A percentile compares a stretch with the other conserved stretches of the same genome.
Evolutionary conservation across 64 coral and sea anemone genomes (phyloP).

Genomic region (Hydrozoanthus tunicans): DNA sequence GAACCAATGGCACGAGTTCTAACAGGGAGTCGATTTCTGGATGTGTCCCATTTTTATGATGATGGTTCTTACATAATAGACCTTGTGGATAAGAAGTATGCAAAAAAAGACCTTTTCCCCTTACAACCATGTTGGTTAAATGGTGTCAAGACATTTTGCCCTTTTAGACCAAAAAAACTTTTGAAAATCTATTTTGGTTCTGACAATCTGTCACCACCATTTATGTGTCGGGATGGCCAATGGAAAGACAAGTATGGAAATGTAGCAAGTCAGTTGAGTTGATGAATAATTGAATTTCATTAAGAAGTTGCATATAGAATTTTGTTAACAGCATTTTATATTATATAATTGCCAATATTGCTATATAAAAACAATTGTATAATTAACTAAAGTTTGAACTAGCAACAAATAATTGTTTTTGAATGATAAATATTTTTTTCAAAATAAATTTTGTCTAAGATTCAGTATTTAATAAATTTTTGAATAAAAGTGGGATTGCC

Average conservation of each 20-base stretch:
- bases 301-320: too few species aligned
- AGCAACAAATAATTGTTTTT: too few species aligned
- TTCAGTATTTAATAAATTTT: too few species aligned
- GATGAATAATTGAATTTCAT: neutral
- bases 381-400: too few species aligned
- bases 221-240: slow-evolving; percentile 34
- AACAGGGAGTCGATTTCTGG: slow-evolving; percentile 26
- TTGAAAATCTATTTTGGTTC: slow-evolving; percentile 28
- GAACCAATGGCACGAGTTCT: slow-evolving; percentile 47
- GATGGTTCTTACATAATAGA: slow-evolving; percentile 1
- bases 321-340: too few species aligned
- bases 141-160: slow-evolving; percentile 48
- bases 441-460: too few species aligned
- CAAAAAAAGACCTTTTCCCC: slow-evolving; percentile 18
- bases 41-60: slow-evolving; percentile 6
- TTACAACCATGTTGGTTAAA: slow-evolving; percentile 37
- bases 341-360: too few species aligned
- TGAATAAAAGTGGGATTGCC: too few species aligned
- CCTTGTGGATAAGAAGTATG: neutral
- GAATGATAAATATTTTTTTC: too few species aligned
- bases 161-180: slow-evolving; percentile 15
- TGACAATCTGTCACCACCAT: slow-evolving; percentile 8
- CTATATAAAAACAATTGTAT: too few species aligned
- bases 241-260: slow-evolving; percentile 25
- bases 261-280: neutral